These are phyloP conservation scores for Irena cyanogastra DNA, from an alignment of 2,113 vertebrate species.

Conservation along the genomic window DNA sequence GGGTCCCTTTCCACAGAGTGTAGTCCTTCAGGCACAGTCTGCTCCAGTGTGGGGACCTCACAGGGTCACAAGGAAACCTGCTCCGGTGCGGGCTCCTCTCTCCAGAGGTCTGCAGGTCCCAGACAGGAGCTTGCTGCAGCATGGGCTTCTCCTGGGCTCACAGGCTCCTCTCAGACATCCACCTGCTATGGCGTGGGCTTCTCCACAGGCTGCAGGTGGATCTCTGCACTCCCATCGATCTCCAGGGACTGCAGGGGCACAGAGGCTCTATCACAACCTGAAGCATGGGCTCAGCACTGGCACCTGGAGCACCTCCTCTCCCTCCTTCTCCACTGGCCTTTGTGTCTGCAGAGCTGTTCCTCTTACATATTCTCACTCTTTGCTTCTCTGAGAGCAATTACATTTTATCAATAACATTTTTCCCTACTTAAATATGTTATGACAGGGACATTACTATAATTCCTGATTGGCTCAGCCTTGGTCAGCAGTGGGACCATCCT, in stretches of 20 bases:
- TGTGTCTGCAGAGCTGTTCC: neutral
- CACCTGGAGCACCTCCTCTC: neutral
- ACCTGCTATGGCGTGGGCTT: neutral
- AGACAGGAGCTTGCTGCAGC: neutral
- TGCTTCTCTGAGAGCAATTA: neutral
- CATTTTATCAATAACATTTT: neutral
- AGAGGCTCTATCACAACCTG: neutral
- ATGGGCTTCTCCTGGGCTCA: neutral
- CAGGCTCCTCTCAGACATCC: neutral
- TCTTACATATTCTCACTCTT: neutral
- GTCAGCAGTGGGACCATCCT: too few relatives aligned
- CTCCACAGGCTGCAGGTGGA: rapidly evolving
- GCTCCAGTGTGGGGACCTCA: neutral
- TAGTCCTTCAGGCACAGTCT: neutral
- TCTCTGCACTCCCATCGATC: neutral
- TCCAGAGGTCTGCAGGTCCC: rapidly evolving
- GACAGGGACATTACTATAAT: neutral
- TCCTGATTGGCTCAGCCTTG: neutral
- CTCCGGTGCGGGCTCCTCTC: rapidly evolving
- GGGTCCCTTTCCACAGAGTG: rapidly evolving
- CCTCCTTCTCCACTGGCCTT: neutral
- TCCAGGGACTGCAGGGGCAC: too few relatives aligned
- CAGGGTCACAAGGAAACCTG: neutral
- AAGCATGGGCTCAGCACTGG: rapidly evolving
- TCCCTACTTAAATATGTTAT: neutral